Percentiles rank a stretch among this genome's conserved stretches.
These are phyloP conservation scores for Myodes glareolus DNA, from an alignment of 2,113 vertebrate species.

Conservation along the genomic window DNA sequence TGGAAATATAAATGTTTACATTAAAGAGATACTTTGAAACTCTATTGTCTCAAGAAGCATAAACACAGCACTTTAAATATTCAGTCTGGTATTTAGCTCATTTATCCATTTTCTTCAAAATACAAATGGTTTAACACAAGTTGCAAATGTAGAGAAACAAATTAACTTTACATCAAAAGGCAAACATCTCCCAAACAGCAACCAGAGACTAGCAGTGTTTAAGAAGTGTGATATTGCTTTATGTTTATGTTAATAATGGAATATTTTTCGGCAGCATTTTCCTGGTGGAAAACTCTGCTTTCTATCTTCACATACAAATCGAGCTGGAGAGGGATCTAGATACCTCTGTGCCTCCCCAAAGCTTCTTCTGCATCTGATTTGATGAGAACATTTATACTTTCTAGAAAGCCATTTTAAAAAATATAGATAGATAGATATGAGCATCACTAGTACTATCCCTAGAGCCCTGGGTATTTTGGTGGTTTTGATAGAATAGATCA, in stretches of 20 bases:
- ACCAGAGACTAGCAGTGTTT: slow-evolving; percentile 63
- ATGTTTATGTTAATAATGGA: slow-evolving; percentile 72
- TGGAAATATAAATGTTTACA: slow-evolving; percentile 53
- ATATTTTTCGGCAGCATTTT: slow-evolving; percentile 37
- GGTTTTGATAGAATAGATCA: slow-evolving; percentile 68
- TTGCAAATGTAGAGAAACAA: slow-evolving; percentile 55
- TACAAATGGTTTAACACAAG: slow-evolving; percentile 59
- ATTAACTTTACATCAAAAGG: slow-evolving; percentile 70
- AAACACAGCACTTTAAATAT: slow-evolving; percentile 63
- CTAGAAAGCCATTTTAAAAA: slow-evolving; percentile 44
- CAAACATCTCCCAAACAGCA: slow-evolving; percentile 49
- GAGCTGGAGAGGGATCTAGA: slow-evolving; percentile 15
- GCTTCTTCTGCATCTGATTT: slow-evolving; percentile 40
- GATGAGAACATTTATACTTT: slow-evolving; percentile 62
- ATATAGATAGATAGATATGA: background rate
- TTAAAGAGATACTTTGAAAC: slow-evolving; percentile 62
- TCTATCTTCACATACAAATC: slow-evolving; percentile 63
- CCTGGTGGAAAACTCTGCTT: slow-evolving; percentile 57
- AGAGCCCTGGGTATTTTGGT: slow-evolving; percentile 45
- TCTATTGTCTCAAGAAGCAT: slow-evolving; percentile 54
- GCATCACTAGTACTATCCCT: slow-evolving; percentile 41
- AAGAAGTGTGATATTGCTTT: slow-evolving; percentile 66
- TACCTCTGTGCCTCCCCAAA: slow-evolving; percentile 43
- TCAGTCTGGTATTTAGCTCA: slow-evolving; percentile 41
- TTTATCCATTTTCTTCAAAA: slow-evolving; percentile 50